Evolutionary conservation across 2,888 invertebrate genomes (phyloP).

Genomic region (Xanthorhoe spadicearia): DNA sequence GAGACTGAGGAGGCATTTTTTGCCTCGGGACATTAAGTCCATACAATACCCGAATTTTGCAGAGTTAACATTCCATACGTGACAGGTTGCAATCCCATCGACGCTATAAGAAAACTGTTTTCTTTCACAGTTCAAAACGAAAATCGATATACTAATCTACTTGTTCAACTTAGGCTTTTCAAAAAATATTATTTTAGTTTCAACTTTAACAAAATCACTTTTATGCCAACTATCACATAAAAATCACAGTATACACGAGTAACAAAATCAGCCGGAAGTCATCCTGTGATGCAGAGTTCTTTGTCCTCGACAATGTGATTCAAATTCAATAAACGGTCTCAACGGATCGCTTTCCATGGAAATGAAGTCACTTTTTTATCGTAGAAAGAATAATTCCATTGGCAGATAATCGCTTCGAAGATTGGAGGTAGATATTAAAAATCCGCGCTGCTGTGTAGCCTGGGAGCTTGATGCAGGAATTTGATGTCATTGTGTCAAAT

Average conservation of each 20-base stretch:
- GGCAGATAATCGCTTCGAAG: constrained; percentile 57
- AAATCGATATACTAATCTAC: no score
- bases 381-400: constrained; percentile 64
- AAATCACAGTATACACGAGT: constrained; percentile 24
- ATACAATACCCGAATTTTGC: no score
- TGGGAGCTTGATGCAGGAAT: constrained; percentile 11
- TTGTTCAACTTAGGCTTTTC: no score
- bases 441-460: constrained; percentile 39
- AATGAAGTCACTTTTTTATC: constrained; percentile 65
- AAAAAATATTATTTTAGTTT: not conserved
- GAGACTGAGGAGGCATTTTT: no score
- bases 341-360: constrained; percentile 70
- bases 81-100: no score
- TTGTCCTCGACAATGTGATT: constrained; percentile 67
- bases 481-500: not conserved
- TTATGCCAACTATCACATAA: not conserved
- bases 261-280: constrained; percentile 36
- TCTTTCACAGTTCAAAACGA: no score
- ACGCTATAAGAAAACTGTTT: no score
- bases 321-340: constrained; percentile 77
- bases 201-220: no score
- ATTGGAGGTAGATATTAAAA: constrained; percentile 65
- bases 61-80: no score
- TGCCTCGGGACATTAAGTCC: no score
- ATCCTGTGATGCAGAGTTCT: constrained; percentile 54